Evolutionary conservation across 2,113 vertebrate genomes (phyloP), one percentile per base, ranked within the genome.

Genomic region (Phaethornis superciliosus): DNA sequence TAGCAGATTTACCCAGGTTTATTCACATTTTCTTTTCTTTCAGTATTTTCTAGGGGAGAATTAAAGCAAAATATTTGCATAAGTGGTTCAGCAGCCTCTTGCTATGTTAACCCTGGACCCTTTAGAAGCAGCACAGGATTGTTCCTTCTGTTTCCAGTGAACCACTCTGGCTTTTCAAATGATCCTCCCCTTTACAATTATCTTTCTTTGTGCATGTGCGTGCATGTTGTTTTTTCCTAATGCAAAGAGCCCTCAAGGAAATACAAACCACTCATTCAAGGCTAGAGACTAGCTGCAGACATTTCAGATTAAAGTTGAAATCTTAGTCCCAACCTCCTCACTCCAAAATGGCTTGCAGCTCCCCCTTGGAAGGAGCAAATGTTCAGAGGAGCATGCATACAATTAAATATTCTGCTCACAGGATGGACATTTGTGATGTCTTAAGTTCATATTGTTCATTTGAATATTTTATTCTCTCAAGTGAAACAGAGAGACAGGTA

Each of bases 231-330:
- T 83, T 70, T 81, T 82, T 83, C 51, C 46, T 80, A 92, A 91
- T 85, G 75, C 67, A 77, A 95, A 88, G 88, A 76, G 35, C 59
- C 42, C 35, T 54, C 76, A 89, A 91, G 67, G 86, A 51, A 77
- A 51, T 63, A 59, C 56, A 84, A 56, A 59, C 47, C 28, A 37
- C 2, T 7, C 49, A 27, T 85, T 94, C 27, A 75, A 60, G 46
- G 56, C 68, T 64, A 60, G 62, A 89, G 47, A 85, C 27, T 71
- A 60, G 27, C 67, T 78, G 54, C 68, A 16, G 93, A 52, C 30
- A 74, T 90, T 92, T 88, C 76, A 82, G 60, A 88, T 71, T 81
- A 89, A 93, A 94, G 91, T 90, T 47, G 42, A 91, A 95, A 87
- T 71, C 65, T 96, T 81, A 85, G 88, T 95, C 62, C 42, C 79